Percentiles rank a stretch among this genome's conserved stretches.
phyloP scores from a whole-genome alignment of 2,797 vertebrate species.

The Heterohyrax brucei region DNA sequence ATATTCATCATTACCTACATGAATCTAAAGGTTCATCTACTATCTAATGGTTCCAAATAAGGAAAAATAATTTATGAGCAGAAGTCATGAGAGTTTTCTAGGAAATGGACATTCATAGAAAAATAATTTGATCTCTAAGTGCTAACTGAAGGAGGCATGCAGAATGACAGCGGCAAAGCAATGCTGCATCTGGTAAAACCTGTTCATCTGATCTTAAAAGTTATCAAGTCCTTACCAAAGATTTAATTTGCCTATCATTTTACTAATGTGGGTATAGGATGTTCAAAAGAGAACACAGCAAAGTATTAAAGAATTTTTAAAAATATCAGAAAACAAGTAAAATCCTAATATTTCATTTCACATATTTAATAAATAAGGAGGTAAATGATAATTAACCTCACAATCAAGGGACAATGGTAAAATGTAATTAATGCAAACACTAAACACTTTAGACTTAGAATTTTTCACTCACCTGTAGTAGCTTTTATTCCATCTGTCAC shows the following conservation, averaged over 20 bases:
- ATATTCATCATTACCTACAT: neutral
- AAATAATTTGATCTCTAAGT: neutral
- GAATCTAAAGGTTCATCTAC: neutral
- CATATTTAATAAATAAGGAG: constrained; percentile 15
- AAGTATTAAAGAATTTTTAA: neutral
- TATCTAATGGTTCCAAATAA: neutral
- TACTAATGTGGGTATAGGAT: neutral
- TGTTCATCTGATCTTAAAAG: neutral
- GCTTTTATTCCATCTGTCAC: constrained; percentile 51
- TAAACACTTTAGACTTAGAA: constrained; percentile 5
- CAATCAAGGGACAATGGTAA: neutral
- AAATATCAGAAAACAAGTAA: constrained; percentile 3
- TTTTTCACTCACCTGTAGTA: constrained; percentile 46
- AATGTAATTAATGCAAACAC: neutral
- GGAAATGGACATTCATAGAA: neutral
- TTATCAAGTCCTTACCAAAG: constrained; percentile 3
- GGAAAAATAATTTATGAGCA: neutral
- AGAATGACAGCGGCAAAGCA: neutral
- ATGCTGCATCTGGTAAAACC: neutral
- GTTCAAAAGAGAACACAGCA: constrained; percentile 1
- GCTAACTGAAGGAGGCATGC: neutral
- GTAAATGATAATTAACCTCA: neutral
- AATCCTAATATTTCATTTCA: neutral
- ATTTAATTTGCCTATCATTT: neutral
- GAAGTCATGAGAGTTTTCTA: neutral